Conservation (phyloP, 2,113 vertebrate species). For the Silurus meridionalis region DNA sequence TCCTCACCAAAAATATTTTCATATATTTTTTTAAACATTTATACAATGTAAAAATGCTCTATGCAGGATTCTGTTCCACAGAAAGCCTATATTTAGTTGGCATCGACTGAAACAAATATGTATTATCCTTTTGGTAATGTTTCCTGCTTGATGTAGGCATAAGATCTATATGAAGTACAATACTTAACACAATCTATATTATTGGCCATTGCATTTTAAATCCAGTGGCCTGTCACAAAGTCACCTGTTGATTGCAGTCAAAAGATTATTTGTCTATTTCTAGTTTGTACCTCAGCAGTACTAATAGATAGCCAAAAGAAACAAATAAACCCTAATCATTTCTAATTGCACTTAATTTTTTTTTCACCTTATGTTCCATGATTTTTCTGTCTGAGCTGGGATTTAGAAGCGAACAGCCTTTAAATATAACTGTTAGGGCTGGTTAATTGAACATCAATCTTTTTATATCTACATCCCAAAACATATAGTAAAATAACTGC, state of each 20-base stretch:
- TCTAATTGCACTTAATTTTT: slow-evolving; percentile 3
- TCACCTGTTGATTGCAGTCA: not conserved
- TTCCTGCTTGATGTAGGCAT: not conserved
- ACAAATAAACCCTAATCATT: not conserved
- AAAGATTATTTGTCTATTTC: not conserved
- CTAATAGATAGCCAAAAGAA: not conserved
- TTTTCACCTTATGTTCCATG: not conserved
- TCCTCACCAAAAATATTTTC: slow-evolving; percentile 63
- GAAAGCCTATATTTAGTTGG: not conserved
- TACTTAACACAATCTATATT: not conserved
- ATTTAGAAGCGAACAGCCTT: not conserved
- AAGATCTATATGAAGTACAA: not conserved
- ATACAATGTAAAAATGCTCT: not conserved
- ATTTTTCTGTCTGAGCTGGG: not conserved
- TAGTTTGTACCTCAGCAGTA: not conserved
- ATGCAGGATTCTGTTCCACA: not conserved
- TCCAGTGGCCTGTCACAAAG: not conserved
- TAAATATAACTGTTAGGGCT: not conserved
- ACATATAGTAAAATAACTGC: not conserved
- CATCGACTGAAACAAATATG: not conserved
- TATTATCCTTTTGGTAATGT: not conserved
- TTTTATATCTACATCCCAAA: not conserved
- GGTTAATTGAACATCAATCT: not conserved
- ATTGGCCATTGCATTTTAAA: not conserved
- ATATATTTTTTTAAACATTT: not conserved